Evolutionary conservation across 2,888 invertebrate genomes (phyloP).

Genomic region (Fissipunctia ypsillon): DNA sequence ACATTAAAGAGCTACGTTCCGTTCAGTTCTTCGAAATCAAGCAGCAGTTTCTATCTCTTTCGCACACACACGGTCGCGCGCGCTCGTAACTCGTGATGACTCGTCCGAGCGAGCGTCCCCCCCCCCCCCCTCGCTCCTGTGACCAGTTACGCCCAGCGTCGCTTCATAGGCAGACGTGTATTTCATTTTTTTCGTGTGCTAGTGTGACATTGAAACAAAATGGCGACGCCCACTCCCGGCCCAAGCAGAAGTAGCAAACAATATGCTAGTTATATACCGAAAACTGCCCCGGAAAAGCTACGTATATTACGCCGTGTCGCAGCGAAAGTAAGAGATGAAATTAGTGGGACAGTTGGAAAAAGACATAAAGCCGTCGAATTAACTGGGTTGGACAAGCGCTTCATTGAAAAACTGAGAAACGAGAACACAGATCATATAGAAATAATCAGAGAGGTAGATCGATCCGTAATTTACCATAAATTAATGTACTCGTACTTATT

Average conservation of each 20-base stretch:
- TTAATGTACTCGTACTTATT: conserved; percentile 63
- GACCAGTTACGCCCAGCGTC: conserved; percentile 44
- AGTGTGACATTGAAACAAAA: conserved; percentile 21
- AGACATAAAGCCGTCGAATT: neutral
- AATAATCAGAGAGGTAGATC: conserved; percentile 55
- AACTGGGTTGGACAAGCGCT: conserved; percentile 60
- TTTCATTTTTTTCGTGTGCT: conserved; percentile 4
- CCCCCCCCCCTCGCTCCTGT: neutral
- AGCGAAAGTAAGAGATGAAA: conserved; percentile 21
- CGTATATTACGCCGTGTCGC: conserved; percentile 49
- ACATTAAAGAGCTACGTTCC: neutral
- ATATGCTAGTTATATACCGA: neutral
- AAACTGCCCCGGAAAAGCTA: conserved; percentile 17
- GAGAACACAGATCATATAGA: neutral
- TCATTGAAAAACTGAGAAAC: conserved; percentile 14
- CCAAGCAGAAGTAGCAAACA: neutral
- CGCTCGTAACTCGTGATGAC: neutral
- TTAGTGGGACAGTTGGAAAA: fast-evolving
- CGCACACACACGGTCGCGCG: neutral
- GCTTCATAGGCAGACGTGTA: conserved; percentile 4
- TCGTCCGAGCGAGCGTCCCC: neutral
- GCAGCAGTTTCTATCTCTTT: conserved; percentile 20
- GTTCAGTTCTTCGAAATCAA: neutral
- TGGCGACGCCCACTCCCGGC: conserved; percentile 27
- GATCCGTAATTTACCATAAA: conserved; percentile 62